These are phyloP conservation scores for Perizoma flavofasciatum DNA, from an alignment of 2,888 invertebrate species.

Conservation along the genomic window DNA sequence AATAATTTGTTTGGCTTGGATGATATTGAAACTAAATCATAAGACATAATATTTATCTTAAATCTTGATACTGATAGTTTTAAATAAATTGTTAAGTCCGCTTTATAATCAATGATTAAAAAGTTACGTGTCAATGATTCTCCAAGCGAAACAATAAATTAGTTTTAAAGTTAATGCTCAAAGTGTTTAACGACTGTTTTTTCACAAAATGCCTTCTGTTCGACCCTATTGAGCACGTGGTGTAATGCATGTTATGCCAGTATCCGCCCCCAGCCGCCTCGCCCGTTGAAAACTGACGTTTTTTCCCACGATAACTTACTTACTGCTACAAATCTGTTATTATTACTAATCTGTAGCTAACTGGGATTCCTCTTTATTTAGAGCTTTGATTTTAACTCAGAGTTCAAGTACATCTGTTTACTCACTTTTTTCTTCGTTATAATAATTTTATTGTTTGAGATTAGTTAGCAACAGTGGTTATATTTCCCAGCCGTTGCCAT, in stretches of 20 bases:
- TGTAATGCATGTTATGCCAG: constrained; percentile 59
- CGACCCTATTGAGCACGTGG: constrained; percentile 65
- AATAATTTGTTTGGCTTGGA: constrained; percentile 72
- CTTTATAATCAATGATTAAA: constrained; percentile 4
- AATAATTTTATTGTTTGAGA: constrained; percentile 28
- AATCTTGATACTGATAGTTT: constrained; percentile 6
- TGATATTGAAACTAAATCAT: constrained; percentile 45
- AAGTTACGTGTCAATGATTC: neutral
- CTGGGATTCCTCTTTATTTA: constrained; percentile 28
- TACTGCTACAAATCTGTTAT: constrained; percentile 64
- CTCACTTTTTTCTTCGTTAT: constrained; percentile 9
- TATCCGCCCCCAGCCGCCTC: constrained; percentile 69
- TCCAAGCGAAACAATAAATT: constrained; percentile 22
- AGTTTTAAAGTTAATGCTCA: constrained; percentile 24
- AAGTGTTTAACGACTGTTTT: constrained; percentile 34
- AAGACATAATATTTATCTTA: constrained; percentile 28
- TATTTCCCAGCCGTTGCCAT: constrained; percentile 55
- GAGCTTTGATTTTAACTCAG: constrained; percentile 16
- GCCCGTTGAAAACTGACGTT: constrained; percentile 66
- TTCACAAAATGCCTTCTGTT: constrained; percentile 47
- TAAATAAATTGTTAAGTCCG: neutral
- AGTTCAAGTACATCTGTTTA: constrained; percentile 18
- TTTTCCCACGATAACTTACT: constrained; percentile 76
- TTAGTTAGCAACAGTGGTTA: constrained; percentile 31
- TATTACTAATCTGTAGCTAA: constrained; percentile 42